Base-by-base conservation (phyloP, 2,888 invertebrate species). In the Tanypteryx hageni region DNA sequence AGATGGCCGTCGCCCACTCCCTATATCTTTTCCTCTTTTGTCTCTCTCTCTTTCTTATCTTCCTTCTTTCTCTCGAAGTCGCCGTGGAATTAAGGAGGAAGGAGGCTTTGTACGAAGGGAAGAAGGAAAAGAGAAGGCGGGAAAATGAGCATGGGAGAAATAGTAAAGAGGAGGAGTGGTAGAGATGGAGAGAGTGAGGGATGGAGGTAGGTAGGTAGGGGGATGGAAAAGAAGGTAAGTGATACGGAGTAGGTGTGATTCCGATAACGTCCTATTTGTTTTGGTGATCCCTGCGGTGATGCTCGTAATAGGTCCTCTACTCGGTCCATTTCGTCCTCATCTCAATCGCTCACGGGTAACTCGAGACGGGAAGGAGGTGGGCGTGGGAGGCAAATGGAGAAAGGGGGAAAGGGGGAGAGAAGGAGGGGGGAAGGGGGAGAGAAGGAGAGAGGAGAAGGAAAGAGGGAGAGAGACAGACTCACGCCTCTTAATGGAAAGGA, bases 231-330 rank as follows among this genome's bases (percentile, higher is more conserved):
- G 61, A 85, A 44, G 85, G 61, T 61, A 86, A n/a, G 86, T 61
- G 86, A 86, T 27, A 86, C 61, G 86, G 61, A 31, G 86, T 86
- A 57, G 86, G 86, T 61, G 86, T 27, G 61, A 86, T 86, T 86
- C 86, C 27, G 86, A 86, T 86, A 61, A 31, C 86, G 61, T 13
- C 59, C 27, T 86, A 86, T 86, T 61, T 61, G 86, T 61, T 58
- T 85, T 27, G 58, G 58, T 58, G 85, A 85, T 85, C 57, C 61
- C 31, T 31, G 27, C 61, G 61, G 27, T 61, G 61, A 16, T 61
- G 59, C 86, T 86, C 61, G 61, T 31, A 61, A 86, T 61, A 86
- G 31, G 61, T 16, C 58, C 13, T 85, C 58, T 44, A 27, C 86
- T 59, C 57, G 57, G 85, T 56, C 57, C 58, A 16, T 86, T 18